Percentiles rank a stretch among this genome's conserved stretches.
phyloP scores from a whole-genome alignment of 2,888 invertebrate species.

The Tiliacea citrago region DNA sequence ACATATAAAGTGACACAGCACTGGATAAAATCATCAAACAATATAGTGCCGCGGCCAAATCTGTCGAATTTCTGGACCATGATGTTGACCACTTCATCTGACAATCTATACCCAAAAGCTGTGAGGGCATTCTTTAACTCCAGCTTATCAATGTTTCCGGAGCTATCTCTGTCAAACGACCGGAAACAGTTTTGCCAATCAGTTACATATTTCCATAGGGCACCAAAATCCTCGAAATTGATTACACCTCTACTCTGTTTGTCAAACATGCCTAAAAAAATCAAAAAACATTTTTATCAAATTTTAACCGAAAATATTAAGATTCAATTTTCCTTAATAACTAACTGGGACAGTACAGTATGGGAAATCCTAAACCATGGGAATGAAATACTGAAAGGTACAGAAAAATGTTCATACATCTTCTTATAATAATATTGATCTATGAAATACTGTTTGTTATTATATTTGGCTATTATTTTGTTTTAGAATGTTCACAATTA shows the following conservation, averaged over 20 bases:
- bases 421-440: too few species aligned
- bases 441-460: too few species aligned
- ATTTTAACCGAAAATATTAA: not conserved
- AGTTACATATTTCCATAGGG: conserved; percentile 99
- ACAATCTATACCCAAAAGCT: conserved; percentile 97
- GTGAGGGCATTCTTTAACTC: conserved; percentile 98
- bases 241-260: conserved; percentile 96
- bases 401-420: not conserved
- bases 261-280: conserved; percentile 96
- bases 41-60: conserved; percentile 96
- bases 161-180: conserved; percentile 97
- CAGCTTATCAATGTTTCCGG: conserved; percentile 97
- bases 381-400: not conserved
- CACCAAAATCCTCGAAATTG: conserved; percentile 98
- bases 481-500: too few species aligned
- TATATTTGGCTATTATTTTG: too few species aligned
- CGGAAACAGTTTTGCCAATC: conserved; percentile 99
- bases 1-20: conserved; percentile 98
- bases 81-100: conserved; percentile 94
- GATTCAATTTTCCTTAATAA: not conserved
- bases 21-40: conserved; percentile 99
- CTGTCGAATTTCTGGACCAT: conserved; percentile 98
- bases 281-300: not conserved
- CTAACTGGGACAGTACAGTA: not conserved
- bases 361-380: not conserved